Conservation (phyloP, 2,797 vertebrate genomes). For the Etheostoma perlongum region DNA sequence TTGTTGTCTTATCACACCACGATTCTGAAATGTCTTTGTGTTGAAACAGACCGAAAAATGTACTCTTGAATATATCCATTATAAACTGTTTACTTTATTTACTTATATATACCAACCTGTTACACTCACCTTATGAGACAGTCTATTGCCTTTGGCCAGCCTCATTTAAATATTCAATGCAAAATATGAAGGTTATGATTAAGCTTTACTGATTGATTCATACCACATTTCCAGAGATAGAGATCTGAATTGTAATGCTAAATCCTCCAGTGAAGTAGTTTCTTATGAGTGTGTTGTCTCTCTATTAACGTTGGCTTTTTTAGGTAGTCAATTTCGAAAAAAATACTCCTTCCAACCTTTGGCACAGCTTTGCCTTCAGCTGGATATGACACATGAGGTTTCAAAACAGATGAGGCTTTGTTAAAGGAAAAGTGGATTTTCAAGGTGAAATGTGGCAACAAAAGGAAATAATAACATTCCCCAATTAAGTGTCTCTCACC, state of each 20-base stretch:
- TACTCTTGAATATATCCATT: too few relatives aligned
- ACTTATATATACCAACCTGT: neutral
- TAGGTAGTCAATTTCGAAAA: conserved; percentile 27
- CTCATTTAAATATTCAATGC: neutral
- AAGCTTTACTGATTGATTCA: conserved; percentile 1
- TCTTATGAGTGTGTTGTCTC: conserved; percentile 1
- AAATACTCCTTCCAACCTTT: conserved; percentile 22
- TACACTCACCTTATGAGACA: neutral
- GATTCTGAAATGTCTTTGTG: too few relatives aligned
- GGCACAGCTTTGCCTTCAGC: conserved; percentile 26
- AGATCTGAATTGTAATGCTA: neutral
- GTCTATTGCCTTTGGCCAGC: neutral
- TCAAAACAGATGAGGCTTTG: conserved; percentile 23
- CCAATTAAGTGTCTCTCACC: neutral
- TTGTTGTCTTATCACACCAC: too few relatives aligned
- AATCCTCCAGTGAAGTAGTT: neutral
- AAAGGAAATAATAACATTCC: conserved; percentile 24
- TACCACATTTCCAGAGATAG: neutral
- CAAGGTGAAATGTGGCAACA: conserved; percentile 64
- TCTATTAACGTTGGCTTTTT: conserved; percentile 17
- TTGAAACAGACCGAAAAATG: too few relatives aligned
- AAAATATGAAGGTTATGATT: neutral
- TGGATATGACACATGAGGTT: conserved; percentile 27
- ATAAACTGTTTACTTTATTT: too few relatives aligned
- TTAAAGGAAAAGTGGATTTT: conserved; percentile 53